Conservation (phyloP, 2,888 invertebrate genomes). For the Chouioia cunea region DNA sequence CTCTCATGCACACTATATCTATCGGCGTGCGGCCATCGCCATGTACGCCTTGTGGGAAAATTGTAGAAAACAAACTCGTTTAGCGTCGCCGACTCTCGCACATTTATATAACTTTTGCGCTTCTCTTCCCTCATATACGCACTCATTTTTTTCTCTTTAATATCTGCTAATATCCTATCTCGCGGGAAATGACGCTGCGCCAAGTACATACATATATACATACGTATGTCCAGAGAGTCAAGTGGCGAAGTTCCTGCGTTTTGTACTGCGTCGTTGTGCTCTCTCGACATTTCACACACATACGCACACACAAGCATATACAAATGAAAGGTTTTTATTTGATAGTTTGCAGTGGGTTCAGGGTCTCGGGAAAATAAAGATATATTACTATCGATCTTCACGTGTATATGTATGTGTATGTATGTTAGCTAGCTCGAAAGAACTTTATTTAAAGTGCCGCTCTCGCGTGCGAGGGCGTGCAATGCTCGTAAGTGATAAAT, state of each 20-base stretch:
- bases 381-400: too few species aligned
- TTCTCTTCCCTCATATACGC: conserved; percentile 17
- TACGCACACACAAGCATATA: too few species aligned
- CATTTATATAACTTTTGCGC: conserved; percentile 14
- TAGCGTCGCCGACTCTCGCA: conserved; percentile 40
- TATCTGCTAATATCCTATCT: conserved; percentile 14
- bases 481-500: too few species aligned
- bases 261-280: conserved; percentile 16
- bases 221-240: conserved; percentile 17
- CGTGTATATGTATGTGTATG: too few species aligned
- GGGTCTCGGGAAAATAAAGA: too few species aligned
- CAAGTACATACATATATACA: background rate
- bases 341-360: too few species aligned
- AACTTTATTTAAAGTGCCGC: background rate
- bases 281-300: background rate
- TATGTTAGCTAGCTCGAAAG: too few species aligned
- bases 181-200: conserved; percentile 11
- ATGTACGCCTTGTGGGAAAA: conserved; percentile 64
- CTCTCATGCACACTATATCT: conserved; percentile 53
- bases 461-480: background rate
- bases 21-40: conserved; percentile 56
- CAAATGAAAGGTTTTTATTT: too few species aligned
- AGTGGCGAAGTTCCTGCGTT: conserved; percentile 42
- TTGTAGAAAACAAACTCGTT: conserved; percentile 67
- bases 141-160: background rate